Evolutionary conservation across 2,113 vertebrate genomes (phyloP).

Genomic region (Clupea harengus): DNA sequence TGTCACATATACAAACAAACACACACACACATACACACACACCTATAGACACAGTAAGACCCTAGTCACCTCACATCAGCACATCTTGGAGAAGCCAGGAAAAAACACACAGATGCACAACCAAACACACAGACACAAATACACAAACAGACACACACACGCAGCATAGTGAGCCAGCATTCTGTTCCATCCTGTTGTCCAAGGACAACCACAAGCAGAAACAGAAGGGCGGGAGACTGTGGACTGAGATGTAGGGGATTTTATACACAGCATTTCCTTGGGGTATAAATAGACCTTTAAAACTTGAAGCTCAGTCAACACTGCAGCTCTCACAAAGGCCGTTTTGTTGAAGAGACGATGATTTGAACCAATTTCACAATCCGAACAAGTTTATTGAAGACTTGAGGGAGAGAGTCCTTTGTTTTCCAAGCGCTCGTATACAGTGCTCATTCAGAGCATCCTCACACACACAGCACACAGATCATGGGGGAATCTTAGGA

Average conservation of each 20-base stretch:
- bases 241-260: neutral
- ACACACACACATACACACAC: neutral
- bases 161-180: neutral
- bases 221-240: neutral
- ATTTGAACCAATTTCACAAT: neutral
- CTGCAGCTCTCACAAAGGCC: neutral
- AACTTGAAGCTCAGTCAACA: neutral
- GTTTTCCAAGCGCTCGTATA: neutral
- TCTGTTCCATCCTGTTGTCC: neutral
- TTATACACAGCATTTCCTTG: neutral
- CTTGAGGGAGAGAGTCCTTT: neutral
- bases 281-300: neutral
- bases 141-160: neutral
- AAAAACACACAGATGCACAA: slow-evolving; percentile 6
- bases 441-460: neutral
- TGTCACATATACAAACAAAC: neutral
- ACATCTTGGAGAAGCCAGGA: neutral
- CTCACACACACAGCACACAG: neutral
- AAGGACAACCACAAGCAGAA: neutral
- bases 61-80: slow-evolving; percentile 5
- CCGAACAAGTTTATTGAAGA: neutral
- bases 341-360: neutral
- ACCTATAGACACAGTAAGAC: neutral
- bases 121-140: neutral
- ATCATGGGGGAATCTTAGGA: neutral